A percentile compares a stretch with the other conserved stretches of the same genome.
Evolutionary conservation across 2,888 invertebrate genomes (phyloP).

Genomic region (Apotomis capreana): DNA sequence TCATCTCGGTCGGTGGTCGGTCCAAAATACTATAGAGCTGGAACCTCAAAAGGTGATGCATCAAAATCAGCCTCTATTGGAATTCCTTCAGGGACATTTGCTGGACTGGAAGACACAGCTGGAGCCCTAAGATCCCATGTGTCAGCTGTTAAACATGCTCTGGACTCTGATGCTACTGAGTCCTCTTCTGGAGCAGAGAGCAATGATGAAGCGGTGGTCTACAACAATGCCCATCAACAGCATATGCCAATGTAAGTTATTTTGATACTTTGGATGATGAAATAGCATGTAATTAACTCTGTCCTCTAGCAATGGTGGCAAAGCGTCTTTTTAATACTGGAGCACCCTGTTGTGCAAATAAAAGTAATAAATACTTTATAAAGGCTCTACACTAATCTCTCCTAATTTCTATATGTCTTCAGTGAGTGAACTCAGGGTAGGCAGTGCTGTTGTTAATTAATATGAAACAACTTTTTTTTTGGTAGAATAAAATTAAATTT

Average conservation of each 20-base stretch:
- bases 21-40: slow-evolving; percentile 77
- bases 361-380: no score
- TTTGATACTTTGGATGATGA: slow-evolving; percentile 34
- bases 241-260: slow-evolving; percentile 90
- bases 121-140: slow-evolving; percentile 89
- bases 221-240: slow-evolving; percentile 90
- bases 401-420: no score
- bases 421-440: no score
- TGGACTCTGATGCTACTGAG: slow-evolving; percentile 96
- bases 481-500: no score
- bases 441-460: no score
- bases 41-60: slow-evolving; percentile 88
- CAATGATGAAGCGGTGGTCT: slow-evolving; percentile 93
- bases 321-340: no score
- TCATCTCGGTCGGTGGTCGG: slow-evolving; percentile 67
- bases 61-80: slow-evolving; percentile 86
- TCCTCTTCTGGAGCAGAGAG: slow-evolving; percentile 97
- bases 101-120: slow-evolving; percentile 87
- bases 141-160: slow-evolving; percentile 87
- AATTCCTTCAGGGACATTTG: slow-evolving; percentile 86
- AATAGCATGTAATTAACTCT: background rate
- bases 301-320: background rate
- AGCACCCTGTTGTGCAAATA: no score
- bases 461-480: no score
- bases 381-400: no score